These are phyloP conservation scores for Phocides pigmalion DNA, from an alignment of 1,140 invertebrate species.

Conservation along the genomic window DNA sequence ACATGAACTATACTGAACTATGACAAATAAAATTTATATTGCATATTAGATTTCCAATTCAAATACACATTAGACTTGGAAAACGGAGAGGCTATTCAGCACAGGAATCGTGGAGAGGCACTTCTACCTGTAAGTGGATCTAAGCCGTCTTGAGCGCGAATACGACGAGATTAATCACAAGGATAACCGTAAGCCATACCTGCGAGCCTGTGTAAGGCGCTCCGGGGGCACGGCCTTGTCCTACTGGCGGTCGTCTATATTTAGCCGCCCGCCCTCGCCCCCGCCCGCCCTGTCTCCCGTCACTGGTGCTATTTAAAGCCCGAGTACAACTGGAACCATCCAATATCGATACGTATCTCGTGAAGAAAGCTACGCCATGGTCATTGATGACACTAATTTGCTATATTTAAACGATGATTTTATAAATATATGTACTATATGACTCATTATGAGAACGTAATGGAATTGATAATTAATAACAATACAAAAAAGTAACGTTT, in stretches of 20 bases:
- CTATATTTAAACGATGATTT: too few species aligned
- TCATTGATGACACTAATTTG: too few species aligned
- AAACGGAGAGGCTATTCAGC: constrained; percentile 23
- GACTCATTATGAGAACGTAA: too few species aligned
- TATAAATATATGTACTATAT: too few species aligned
- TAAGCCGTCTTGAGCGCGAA: constrained; percentile 17
- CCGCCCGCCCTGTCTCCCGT: constrained; percentile 45
- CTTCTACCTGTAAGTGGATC: constrained; percentile 13
- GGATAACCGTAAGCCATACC: constrained; percentile 59
- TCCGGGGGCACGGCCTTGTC: constrained; percentile 59
- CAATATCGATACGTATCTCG: constrained; percentile 8
- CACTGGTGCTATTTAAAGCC: constrained; percentile 68
- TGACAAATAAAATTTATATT: constrained; percentile 21
- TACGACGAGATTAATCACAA: constrained; percentile 60
- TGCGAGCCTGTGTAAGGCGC: constrained; percentile 47
- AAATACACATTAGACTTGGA: constrained; percentile 30
- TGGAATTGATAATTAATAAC: too few species aligned
- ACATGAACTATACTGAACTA: too few species aligned
- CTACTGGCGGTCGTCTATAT: constrained; percentile 70
- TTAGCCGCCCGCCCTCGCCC: constrained; percentile 54
- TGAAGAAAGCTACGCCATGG: too few species aligned
- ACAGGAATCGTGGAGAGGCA: constrained; percentile 38
- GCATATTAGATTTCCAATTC: constrained; percentile 30
- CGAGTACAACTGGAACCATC: constrained; percentile 5
- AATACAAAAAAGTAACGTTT: neutral